Evolutionary conservation across 2,888 invertebrate species (phyloP).

Genomic region (Drosophila bunnanda): DNA sequence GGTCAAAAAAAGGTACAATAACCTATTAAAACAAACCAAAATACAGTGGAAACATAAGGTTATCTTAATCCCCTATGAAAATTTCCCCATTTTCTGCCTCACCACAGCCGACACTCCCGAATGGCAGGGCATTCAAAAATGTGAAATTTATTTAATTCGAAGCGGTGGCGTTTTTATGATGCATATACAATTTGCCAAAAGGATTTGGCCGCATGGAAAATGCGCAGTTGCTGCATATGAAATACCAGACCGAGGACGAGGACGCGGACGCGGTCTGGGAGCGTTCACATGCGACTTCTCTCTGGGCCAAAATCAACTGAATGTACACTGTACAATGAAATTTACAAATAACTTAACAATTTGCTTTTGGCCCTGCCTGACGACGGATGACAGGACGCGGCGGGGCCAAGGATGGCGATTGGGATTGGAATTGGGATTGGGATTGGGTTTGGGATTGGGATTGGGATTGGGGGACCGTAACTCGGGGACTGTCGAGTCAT

Average conservation of each 20-base stretch:
- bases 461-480: background rate
- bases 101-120: conserved; percentile 3
- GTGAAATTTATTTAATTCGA: conserved; percentile 62
- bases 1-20: background rate
- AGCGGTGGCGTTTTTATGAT: conserved; percentile 56
- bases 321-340: conserved; percentile 56
- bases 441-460: background rate
- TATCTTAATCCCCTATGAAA: background rate
- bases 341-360: conserved; percentile 80
- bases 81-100: background rate
- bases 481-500: conserved; percentile 57
- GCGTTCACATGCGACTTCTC: conserved; percentile 23
- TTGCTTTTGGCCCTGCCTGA: conserved; percentile 70
- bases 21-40: background rate
- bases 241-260: conserved; percentile 28
- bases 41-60: background rate
- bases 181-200: conserved; percentile 69
- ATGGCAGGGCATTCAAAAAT: conserved; percentile 28
- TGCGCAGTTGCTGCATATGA: conserved; percentile 53
- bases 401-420: background rate
- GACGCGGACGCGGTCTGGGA: background rate
- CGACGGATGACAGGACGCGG: conserved; percentile 7
- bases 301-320: conserved; percentile 49
- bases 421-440: background rate
- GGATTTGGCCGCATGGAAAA: conserved; percentile 64